These are phyloP conservation scores for Trilocha varians DNA, from an alignment of 2,888 invertebrate species.

Conservation along the genomic window DNA sequence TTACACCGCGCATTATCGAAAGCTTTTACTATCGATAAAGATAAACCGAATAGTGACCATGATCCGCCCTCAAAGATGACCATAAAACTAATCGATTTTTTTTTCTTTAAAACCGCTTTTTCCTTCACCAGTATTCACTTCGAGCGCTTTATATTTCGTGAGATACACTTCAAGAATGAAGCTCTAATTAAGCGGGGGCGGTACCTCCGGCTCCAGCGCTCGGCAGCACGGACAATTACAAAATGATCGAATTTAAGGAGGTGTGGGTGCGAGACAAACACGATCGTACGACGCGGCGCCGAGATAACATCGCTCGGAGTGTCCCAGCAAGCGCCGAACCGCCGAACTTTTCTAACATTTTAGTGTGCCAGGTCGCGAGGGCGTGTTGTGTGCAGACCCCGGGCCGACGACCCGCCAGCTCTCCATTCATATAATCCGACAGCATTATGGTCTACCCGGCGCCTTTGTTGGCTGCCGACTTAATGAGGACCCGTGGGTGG, in stretches of 20 bases:
- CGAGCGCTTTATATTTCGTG: slow-evolving; percentile 44
- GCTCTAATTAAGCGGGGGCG: slow-evolving; percentile 56
- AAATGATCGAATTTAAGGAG: slow-evolving; percentile 41
- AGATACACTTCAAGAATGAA: slow-evolving; percentile 47
- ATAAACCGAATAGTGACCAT: slow-evolving; percentile 34
- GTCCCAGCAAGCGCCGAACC: no score
- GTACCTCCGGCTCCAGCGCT: slow-evolving; percentile 39
- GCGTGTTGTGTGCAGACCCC: slow-evolving; percentile 63
- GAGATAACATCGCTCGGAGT: slow-evolving; percentile 44
- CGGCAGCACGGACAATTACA: slow-evolving; percentile 33
- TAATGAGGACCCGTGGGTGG: slow-evolving; percentile 68
- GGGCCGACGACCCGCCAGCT: slow-evolving; percentile 60
- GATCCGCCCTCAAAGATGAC: slow-evolving; percentile 29
- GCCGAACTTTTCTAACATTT: slow-evolving; percentile 70
- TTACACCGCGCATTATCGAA: slow-evolving; percentile 31
- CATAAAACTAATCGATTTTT: slow-evolving; percentile 54
- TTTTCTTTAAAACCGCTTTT: slow-evolving; percentile 43
- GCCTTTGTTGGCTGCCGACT: slow-evolving; percentile 68
- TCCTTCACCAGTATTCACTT: slow-evolving; percentile 51
- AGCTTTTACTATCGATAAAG: slow-evolving; percentile 41
- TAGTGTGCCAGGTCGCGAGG: slow-evolving; percentile 54
- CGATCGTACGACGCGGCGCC: slow-evolving; percentile 33
- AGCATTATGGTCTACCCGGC: slow-evolving; percentile 60
- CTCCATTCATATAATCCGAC: slow-evolving; percentile 58
- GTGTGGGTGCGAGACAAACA: slow-evolving; percentile 27